These are phyloP conservation scores for Sebastes taczanowskii DNA, from an alignment of 2,797 vertebrate species.

Conservation along the genomic window DNA sequence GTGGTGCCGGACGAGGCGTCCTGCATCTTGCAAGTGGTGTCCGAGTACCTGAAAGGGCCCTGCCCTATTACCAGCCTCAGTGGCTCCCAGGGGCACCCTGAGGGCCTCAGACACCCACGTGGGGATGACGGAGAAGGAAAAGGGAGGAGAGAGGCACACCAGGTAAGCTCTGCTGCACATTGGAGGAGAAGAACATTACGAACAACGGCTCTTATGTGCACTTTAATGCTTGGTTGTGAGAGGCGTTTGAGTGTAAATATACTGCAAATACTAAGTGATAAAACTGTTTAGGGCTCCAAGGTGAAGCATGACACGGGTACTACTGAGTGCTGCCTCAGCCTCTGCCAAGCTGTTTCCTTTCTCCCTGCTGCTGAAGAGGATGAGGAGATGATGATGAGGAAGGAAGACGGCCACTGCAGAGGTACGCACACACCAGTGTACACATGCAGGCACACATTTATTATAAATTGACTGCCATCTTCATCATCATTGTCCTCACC, in stretches of 20 bases:
- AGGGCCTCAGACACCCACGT: slow-evolving; percentile 42
- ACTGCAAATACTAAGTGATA: background rate
- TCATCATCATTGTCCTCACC: background rate
- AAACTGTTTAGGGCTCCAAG: slow-evolving; percentile 37
- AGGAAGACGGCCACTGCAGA: slow-evolving; percentile 63
- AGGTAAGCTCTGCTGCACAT: slow-evolving; percentile 42
- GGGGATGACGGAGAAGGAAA: slow-evolving; percentile 46
- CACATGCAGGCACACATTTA: background rate
- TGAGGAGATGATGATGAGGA: slow-evolving; percentile 81
- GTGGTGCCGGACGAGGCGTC: slow-evolving; percentile 78
- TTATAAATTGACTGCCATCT: background rate
- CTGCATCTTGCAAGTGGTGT: slow-evolving; percentile 73
- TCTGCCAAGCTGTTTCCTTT: slow-evolving; percentile 84
- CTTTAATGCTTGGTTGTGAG: background rate
- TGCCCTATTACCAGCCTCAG: slow-evolving; percentile 74
- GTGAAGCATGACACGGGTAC: slow-evolving; percentile 64
- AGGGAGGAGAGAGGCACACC: slow-evolving; percentile 45
- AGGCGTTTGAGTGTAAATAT: background rate
- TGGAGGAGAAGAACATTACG: background rate
- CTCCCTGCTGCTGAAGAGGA: slow-evolving; percentile 80
- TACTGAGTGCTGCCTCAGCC: slow-evolving; percentile 81
- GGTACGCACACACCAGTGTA: slow-evolving; percentile 45
- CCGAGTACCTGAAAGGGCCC: slow-evolving; percentile 74
- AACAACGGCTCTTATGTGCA: fast-evolving
- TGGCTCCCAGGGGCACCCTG: slow-evolving; percentile 61